These are phyloP conservation scores for Drosophila dunni DNA, from an alignment of 1,140 invertebrate genomes.

Conservation along the genomic window DNA sequence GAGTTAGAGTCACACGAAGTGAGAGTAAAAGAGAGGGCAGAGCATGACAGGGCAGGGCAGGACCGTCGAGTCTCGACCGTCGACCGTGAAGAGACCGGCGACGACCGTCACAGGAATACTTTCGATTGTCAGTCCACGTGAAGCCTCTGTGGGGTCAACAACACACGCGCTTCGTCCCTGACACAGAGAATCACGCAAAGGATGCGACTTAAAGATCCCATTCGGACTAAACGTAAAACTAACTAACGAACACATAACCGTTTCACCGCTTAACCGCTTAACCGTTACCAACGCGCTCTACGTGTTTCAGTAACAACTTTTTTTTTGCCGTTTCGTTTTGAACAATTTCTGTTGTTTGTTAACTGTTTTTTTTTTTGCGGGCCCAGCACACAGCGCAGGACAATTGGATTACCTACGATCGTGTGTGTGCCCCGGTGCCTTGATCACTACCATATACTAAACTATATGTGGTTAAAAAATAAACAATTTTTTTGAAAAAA, in stretches of 20 bases:
- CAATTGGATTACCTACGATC: conserved; percentile 81
- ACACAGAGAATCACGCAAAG: conserved; percentile 20
- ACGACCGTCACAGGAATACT: conserved; percentile 80
- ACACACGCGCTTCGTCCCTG: conserved; percentile 72
- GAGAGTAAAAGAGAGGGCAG: conserved; percentile 1
- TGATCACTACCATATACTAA: background rate
- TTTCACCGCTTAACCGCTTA: conserved; percentile 12
- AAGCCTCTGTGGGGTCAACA: conserved; percentile 84
- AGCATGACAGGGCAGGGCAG: conserved; percentile 7
- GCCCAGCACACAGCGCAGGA: conserved; percentile 55
- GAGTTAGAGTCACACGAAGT: conserved; percentile 15
- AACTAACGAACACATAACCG: conserved; percentile 12
- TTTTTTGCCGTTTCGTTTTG: conserved; percentile 18
- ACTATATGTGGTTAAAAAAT: background rate
- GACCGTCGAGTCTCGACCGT: conserved; percentile 35
- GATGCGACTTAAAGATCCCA: conserved; percentile 52
- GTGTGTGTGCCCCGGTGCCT: conserved; percentile 66
- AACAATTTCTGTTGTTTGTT: background rate
- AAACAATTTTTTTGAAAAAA: conserved; percentile 40
- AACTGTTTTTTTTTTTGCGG: conserved; percentile 25
- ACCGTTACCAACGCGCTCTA: conserved; percentile 40
- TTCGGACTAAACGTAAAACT: conserved; percentile 46
- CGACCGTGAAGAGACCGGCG: conserved; percentile 34
- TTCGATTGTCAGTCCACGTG: conserved; percentile 82
- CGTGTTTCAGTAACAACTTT: conserved; percentile 15